Evolutionary conservation across 1,140 invertebrate species (phyloP).

Genomic region (Caenorhabditis inopinata): DNA sequence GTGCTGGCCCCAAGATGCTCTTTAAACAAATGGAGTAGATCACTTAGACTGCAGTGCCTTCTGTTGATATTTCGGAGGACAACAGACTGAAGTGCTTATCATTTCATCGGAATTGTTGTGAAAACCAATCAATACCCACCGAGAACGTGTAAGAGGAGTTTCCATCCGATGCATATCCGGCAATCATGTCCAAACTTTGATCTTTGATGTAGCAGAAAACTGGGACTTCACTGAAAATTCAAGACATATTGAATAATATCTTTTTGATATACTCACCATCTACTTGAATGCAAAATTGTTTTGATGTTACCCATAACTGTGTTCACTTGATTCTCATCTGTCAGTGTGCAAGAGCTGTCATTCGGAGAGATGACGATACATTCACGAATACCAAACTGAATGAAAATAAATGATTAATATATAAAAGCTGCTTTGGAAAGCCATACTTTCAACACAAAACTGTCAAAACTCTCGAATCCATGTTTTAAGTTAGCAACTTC

Average conservation of each 20-base stretch:
- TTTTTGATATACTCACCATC: background rate
- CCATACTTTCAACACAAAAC: background rate
- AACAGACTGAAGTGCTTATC: background rate
- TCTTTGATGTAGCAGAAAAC: conserved; percentile 20
- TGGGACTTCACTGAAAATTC: background rate
- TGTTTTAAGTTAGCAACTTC: background rate
- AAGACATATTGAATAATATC: no score
- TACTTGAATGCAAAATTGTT: background rate
- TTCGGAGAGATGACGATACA: background rate
- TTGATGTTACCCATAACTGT: background rate
- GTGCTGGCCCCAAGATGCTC: background rate
- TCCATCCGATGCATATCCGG: conserved; percentile 11
- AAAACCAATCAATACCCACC: background rate
- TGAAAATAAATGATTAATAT: background rate
- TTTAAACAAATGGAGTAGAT: background rate
- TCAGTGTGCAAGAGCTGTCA: background rate
- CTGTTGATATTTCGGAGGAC: background rate
- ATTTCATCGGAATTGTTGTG: background rate
- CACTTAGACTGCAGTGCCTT: background rate
- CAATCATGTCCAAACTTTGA: background rate
- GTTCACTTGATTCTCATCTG: conserved; percentile 15
- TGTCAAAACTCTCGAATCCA: background rate
- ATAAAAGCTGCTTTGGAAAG: no score
- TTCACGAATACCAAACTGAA: conserved; percentile 10
- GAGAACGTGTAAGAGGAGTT: background rate